Base-by-base conservation (phyloP, 2,797 vertebrate species). In the Nannoperca australis region DNA sequence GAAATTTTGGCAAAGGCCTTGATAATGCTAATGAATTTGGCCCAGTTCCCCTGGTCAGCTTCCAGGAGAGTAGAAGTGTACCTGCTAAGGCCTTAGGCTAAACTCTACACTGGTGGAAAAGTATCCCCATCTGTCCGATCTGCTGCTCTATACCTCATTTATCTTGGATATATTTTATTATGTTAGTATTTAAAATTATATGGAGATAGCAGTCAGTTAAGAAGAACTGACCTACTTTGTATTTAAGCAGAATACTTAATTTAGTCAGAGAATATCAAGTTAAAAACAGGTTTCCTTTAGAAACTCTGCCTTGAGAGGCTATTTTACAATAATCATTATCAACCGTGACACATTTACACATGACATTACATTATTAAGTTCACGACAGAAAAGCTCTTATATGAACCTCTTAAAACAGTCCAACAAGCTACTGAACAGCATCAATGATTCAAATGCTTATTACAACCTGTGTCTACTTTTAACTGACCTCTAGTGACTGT, bases 1-100 rank as follows among this genome's bases (percentile, higher is more conserved):
- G 67, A 54, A 58, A 55, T 82, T 72, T 81, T 87, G 76, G 80
- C 85, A 81, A 49, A 70, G 61, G n/a, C 61, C 50, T 56, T 64
- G 47, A 71, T 62, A 49, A 84, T 82, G 79, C 64, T 82, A 87
- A 85, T 89, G 79, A 78, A 70, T 74, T 72, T 85, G 83, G 83
- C 78, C 24, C 34, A 54, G 30, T 70, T 83, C 76, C 76, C 20
- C 70, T 84, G 81, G 88, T 86, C 79, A 55, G 65, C 34, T 38
- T 86, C 83, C 85, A 82, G 62, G 60, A 72, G 81, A 69, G 62
- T n/a, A 74, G 27, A 42, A 12, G 73, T 24, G 49, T 79, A 76
- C 70, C 76, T 70, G 76, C 36, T 36, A 18, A 49, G 34, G 47
- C 73, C 49, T 45, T 15, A 17, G 76, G 76, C 67, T 30, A 67